A percentile compares a stretch with the other conserved stretches of the same genome.
Conservation (phyloP, 2,113 vertebrate genomes). For the Protobothrops flavoviridis region DNA sequence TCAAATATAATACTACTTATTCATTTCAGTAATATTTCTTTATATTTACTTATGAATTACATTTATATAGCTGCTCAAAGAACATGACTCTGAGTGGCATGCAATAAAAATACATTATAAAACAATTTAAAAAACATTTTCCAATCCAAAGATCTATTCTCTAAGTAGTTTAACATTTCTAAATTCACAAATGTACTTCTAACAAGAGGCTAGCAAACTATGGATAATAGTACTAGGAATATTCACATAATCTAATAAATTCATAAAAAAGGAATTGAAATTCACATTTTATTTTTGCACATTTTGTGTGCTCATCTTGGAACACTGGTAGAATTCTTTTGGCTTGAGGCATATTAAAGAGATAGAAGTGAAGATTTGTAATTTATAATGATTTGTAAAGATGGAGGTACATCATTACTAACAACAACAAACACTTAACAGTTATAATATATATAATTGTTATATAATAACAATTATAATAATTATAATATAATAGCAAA, state of each 20-base stretch:
- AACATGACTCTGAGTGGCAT: neutral
- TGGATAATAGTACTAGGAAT: conserved; percentile 3
- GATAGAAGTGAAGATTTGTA: neutral
- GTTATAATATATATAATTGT: neutral
- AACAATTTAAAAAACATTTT: neutral
- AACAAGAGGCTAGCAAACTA: neutral
- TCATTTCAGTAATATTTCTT: neutral
- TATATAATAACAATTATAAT: too few species aligned
- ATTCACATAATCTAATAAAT: neutral
- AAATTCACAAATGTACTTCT: conserved; percentile 7
- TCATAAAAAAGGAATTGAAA: neutral
- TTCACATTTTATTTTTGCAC: conserved; percentile 24
- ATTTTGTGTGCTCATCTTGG: neutral
- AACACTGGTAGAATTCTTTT: conserved; percentile 1
- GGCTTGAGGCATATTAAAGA: conserved; percentile 2
- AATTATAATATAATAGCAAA: neutral
- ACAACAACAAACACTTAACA: neutral
- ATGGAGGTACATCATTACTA: neutral
- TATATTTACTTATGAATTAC: neutral
- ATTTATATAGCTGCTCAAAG: neutral
- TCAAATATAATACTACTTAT: neutral
- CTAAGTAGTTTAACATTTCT: conserved; percentile 1
- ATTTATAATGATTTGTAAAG: neutral
- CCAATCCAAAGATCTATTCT: neutral
- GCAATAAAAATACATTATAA: neutral